Percentiles rank a stretch among this genome's conserved stretches.
Evolutionary conservation across 2,888 invertebrate genomes (phyloP).

Genomic region (Xylophagus ater): DNA sequence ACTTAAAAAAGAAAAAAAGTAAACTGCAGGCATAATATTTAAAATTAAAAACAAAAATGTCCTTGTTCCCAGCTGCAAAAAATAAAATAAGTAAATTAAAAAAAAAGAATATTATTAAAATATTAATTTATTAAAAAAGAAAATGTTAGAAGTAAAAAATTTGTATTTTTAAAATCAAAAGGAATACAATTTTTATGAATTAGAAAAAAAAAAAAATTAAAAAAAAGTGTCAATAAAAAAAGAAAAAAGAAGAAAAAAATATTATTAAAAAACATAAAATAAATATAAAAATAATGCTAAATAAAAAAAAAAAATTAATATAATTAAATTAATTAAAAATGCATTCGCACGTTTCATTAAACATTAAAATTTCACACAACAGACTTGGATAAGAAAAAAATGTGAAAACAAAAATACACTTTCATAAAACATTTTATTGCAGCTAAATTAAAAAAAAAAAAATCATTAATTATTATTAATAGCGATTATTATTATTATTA

Average conservation of each 20-base stretch:
- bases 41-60: too few species aligned
- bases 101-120: conserved; percentile 2
- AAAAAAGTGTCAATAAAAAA: conserved; percentile 17
- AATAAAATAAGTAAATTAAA: conserved; percentile 1
- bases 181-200: conserved; percentile 13
- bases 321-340: conserved; percentile 10
- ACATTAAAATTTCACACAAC: too few species aligned
- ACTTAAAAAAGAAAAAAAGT: too few species aligned
- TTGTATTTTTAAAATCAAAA: conserved; percentile 13
- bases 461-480: conserved; percentile 15
- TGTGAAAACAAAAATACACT: too few species aligned
- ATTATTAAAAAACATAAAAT: not conserved
- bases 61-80: conserved; percentile 8
- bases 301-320: conserved; percentile 18
- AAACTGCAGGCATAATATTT: too few species aligned
- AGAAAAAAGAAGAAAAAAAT: conserved; percentile 13
- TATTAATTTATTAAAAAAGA: conserved; percentile 3
- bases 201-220: conserved; percentile 10
- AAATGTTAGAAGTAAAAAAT: conserved; percentile 15
- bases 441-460: conserved; percentile 14
- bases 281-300: conserved; percentile 9
- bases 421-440: conserved; percentile 12
- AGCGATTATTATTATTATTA: conserved; percentile 18
- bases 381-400: too few species aligned
- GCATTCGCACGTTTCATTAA: too few species aligned